Evolutionary conservation across 2,888 invertebrate genomes (phyloP).

Genomic region (Sinhomidia bicolor): DNA sequence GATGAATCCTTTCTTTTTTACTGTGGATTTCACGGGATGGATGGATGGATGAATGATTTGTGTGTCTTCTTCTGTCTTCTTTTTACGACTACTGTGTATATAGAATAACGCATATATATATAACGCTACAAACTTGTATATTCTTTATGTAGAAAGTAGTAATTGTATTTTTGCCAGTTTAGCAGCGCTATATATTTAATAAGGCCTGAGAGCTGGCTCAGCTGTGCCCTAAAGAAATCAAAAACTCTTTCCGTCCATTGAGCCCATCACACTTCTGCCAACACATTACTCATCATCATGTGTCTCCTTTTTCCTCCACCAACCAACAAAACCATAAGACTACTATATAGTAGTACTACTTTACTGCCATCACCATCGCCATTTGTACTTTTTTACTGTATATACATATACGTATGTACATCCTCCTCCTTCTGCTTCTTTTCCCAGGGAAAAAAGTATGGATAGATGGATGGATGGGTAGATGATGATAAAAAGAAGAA

Average conservation of each 20-base stretch:
- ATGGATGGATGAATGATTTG: constrained; percentile 61
- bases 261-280: constrained; percentile 78
- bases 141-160: neutral
- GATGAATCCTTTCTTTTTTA: constrained; percentile 49
- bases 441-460: constrained; percentile 59
- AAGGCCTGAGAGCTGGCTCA: constrained; percentile 78
- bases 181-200: constrained; percentile 66
- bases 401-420: neutral
- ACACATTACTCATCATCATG: constrained; percentile 80
- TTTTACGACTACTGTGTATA: constrained; percentile 1
- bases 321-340: neutral
- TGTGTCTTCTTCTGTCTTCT: constrained; percentile 53
- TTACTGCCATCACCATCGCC: neutral
- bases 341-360: constrained; percentile 11
- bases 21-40: constrained; percentile 25
- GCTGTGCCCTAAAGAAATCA: constrained; percentile 80
- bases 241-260: constrained; percentile 80
- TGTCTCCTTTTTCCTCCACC: constrained; percentile 40
- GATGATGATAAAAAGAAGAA: constrained; percentile 40
- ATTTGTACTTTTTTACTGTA: neutral
- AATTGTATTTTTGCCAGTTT: constrained; percentile 41
- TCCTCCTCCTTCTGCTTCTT: constrained; percentile 31
- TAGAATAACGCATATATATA: neutral
- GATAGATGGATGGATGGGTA: constrained; percentile 45
- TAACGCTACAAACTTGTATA: too few species aligned